phyloP scores from a whole-genome alignment of 2,888 invertebrate species.

The Cordylochernes scorpioides region DNA sequence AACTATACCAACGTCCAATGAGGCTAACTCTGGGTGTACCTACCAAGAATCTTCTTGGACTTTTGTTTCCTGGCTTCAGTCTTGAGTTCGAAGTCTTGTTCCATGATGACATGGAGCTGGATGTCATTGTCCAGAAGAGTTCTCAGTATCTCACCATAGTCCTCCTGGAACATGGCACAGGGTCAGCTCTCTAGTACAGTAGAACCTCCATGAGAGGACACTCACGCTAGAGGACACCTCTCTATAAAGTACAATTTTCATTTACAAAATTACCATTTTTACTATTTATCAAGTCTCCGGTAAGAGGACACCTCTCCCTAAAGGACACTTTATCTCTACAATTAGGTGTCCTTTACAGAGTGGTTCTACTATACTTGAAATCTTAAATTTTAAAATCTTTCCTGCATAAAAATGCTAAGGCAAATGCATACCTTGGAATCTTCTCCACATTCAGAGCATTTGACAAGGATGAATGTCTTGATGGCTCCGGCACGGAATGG shows the following conservation, averaged over 20 bases:
- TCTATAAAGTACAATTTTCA: too few species aligned
- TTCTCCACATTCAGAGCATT: conserved; percentile 20
- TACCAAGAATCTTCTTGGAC: conserved; percentile 9
- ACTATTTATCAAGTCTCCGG: too few species aligned
- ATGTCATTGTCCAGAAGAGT: conserved; percentile 51
- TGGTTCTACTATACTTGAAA: too few species aligned
- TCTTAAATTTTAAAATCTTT: neutral
- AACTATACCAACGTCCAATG: too few species aligned
- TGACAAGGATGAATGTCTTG: conserved; percentile 24
- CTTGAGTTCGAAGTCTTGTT: conserved; percentile 33
- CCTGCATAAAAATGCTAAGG: neutral
- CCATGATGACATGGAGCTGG: conserved; percentile 40
- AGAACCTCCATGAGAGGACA: too few species aligned
- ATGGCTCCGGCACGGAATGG: conserved; percentile 25
- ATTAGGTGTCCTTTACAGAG: too few species aligned
- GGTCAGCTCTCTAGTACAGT: too few species aligned
- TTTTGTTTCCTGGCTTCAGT: conserved; percentile 29
- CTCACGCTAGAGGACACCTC: too few species aligned
- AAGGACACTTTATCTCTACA: too few species aligned
- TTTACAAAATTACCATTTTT: too few species aligned
- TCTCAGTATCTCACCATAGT: conserved; percentile 54
- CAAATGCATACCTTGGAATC: conserved; percentile 8
- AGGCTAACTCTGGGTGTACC: conserved; percentile 1
- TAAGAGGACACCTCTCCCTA: too few species aligned
- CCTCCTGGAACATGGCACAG: conserved; percentile 20